Conservation (phyloP, 2,888 invertebrate species). For the Ceraclea dissimilis region DNA sequence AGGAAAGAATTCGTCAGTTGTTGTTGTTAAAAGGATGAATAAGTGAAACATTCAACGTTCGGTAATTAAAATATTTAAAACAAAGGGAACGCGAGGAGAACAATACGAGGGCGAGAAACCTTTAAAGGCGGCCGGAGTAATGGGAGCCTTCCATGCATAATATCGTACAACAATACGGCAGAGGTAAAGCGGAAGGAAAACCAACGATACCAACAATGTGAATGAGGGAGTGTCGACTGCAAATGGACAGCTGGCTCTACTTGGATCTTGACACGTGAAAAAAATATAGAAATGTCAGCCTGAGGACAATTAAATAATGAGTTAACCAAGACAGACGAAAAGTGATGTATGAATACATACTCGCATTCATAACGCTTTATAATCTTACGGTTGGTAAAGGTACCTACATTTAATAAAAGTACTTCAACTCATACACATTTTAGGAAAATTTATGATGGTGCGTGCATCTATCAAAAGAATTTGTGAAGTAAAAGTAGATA, state of each 20-base stretch:
- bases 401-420: too few relatives aligned
- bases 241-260: neutral
- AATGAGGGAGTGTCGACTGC: neutral
- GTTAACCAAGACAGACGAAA: too few relatives aligned
- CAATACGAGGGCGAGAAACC: neutral
- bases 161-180: neutral
- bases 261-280: neutral
- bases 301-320: neutral
- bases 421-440: too few relatives aligned
- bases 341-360: too few relatives aligned
- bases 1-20: too few relatives aligned
- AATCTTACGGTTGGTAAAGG: too few relatives aligned
- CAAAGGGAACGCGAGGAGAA: neutral
- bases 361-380: too few relatives aligned
- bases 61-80: neutral
- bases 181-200: neutral
- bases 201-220: neutral
- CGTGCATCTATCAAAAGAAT: too few relatives aligned
- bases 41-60: neutral
- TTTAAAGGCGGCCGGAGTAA: neutral
- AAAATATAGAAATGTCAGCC: neutral
- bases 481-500: too few relatives aligned
- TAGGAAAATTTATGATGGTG: too few relatives aligned
- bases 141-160: neutral
- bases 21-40: neutral